Percentiles rank a stretch among this genome's conserved stretches.
These are phyloP conservation scores for Omphaloscelis lunosa DNA, from an alignment of 2,888 invertebrate genomes.

Conservation along the genomic window DNA sequence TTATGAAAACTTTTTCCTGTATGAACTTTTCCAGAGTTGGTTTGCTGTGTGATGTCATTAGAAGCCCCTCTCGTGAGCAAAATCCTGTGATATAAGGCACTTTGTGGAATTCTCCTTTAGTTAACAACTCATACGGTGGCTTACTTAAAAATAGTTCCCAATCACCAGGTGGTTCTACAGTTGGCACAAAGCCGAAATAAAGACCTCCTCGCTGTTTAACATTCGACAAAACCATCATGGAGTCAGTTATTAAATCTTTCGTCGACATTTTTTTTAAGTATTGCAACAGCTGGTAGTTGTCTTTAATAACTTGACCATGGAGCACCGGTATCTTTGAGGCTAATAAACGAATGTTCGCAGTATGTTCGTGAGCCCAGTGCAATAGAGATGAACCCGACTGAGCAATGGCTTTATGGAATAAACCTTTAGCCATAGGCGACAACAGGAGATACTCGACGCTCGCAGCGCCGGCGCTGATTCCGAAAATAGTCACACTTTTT, in stretches of 20 bases:
- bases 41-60: constrained; percentile 72
- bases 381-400: constrained; percentile 89
- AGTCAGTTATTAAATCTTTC: constrained; percentile 77
- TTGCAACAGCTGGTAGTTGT: constrained; percentile 76
- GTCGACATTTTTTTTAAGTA: constrained; percentile 78
- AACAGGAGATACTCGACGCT: constrained; percentile 86
- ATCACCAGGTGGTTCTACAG: constrained; percentile 81
- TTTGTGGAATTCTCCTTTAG: constrained; percentile 83
- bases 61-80: constrained; percentile 86
- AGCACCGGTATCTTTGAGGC: constrained; percentile 77
- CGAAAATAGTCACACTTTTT: constrained; percentile 88
- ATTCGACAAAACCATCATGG: constrained; percentile 73
- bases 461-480: constrained; percentile 89
- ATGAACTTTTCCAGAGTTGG: constrained; percentile 69
- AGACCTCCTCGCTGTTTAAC: constrained; percentile 80
- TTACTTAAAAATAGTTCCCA: constrained; percentile 86
- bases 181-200: constrained; percentile 88
- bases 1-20: constrained; percentile 76
- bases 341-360: constrained; percentile 75
- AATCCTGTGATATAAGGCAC: constrained; percentile 89
- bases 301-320: constrained; percentile 71
- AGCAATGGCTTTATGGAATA: constrained; percentile 89
- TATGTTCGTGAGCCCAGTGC: constrained; percentile 84
- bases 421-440: constrained; percentile 85
- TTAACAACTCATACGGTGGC: constrained; percentile 80